Evolutionary conservation across 2,888 invertebrate species (phyloP), one percentile per base, ranked within the genome.

Genomic region (Drosophila setosimentum): DNA sequence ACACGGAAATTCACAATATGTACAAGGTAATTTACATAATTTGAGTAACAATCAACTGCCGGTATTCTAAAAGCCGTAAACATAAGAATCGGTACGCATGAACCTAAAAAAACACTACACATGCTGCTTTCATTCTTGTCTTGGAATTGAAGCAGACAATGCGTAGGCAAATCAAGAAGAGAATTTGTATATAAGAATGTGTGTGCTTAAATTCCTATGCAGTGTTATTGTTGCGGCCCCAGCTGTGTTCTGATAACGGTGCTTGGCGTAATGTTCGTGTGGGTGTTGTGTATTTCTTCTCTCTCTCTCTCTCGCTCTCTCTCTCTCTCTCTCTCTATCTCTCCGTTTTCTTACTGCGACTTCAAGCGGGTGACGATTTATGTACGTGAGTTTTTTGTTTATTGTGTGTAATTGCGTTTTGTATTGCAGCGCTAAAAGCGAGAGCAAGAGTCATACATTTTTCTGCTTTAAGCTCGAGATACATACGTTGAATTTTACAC

Each of bases 161-260:
- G 50, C 53, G 68, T 76, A 54, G 51, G 63, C 40, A 53, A 29
- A 79, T 24, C 57, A n/a, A 54, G 42, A 37, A 45, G 37, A 42
- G 21, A 70, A 72, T 60, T 32, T 55, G 2, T 30, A 54, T 40
- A 11, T 30, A 35, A 35, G 18, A 57, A 45, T 37, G 54, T 55
- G 48, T 63, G n/a, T 58, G 33, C 54, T n/a, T 29, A 30, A 30
- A 59, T 53, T 68, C 59, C 57, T 75, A 49, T 21, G 54, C 32
- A 55, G 55, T 66, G 61, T 60, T 66, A 61, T 57, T 75, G 37
- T 49, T 50, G 49, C 45, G 16, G 33, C 65, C 49, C 32, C 80
- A 71, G 76, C 80, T 80, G 71, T 70, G 32, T 51, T 72, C 57
- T 68, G 81, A 89, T 83, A 83, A 81, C 83, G 82, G 89, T 67